Evolutionary conservation across 2,888 invertebrate genomes (phyloP).

Genomic region (Mongoloraphidia duomilia): DNA sequence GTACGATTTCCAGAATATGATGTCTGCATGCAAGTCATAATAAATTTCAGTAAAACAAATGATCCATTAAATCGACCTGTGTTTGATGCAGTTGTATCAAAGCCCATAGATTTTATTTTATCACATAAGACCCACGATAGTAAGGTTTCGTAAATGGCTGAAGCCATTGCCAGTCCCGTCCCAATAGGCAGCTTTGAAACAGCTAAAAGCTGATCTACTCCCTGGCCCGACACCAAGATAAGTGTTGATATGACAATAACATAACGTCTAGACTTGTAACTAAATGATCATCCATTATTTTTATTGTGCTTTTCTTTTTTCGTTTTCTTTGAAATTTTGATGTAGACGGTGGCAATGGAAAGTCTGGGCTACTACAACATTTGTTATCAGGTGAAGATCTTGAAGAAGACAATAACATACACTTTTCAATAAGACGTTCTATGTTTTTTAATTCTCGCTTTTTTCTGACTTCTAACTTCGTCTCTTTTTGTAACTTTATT

Average conservation of each 20-base stretch:
- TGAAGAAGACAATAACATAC: too few relatives aligned
- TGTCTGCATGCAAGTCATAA: constrained; percentile 9
- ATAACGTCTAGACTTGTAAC: background rate
- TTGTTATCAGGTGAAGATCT: too few relatives aligned
- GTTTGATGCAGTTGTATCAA: constrained; percentile 1
- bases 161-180: constrained; percentile 3
- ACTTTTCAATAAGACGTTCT: too few relatives aligned
- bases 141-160: constrained; percentile 6
- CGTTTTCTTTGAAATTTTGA: too few relatives aligned
- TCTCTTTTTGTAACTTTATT: too few relatives aligned
- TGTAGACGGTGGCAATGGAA: too few relatives aligned
- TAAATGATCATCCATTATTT: too few relatives aligned
- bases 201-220: constrained; percentile 7
- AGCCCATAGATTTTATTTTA: background rate
- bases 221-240: too few relatives aligned
- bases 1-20: constrained; percentile 10
- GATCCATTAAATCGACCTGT: background rate
- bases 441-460: too few relatives aligned
- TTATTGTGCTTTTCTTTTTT: background rate
- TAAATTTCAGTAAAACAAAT: constrained; percentile 1
- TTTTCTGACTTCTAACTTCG: too few relatives aligned
- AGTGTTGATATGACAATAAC: too few relatives aligned
- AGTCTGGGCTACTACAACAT: too few relatives aligned
- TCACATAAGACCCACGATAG: constrained; percentile 4
- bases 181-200: constrained; percentile 6